Conservation (phyloP, 2,113 vertebrate species). For the Malurus alboscapulatus region DNA sequence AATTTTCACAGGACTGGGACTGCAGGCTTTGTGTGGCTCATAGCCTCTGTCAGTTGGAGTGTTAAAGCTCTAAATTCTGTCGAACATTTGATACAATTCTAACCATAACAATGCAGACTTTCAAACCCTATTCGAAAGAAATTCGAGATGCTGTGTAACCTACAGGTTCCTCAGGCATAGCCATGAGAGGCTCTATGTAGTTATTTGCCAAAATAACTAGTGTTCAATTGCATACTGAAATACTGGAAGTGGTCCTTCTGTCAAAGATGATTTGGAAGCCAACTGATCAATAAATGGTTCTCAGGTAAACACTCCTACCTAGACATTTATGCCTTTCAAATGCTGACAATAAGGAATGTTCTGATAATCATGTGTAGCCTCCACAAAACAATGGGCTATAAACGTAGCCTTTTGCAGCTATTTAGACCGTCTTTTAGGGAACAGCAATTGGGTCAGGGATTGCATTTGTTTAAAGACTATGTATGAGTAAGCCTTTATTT, state of each 20-base stretch:
- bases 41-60: background rate
- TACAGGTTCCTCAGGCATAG: background rate
- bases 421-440: background rate
- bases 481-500: background rate
- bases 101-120: background rate
- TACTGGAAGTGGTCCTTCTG: background rate
- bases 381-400: background rate
- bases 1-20: background rate
- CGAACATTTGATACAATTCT: background rate
- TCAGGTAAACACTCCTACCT: background rate
- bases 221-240: background rate
- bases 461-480: background rate
- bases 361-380: background rate
- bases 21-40: fast-evolving
- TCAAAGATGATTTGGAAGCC: background rate
- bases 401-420: background rate
- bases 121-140: background rate
- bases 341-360: background rate
- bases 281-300: background rate
- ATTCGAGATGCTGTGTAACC: background rate
- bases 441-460: background rate
- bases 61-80: background rate
- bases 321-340: background rate
- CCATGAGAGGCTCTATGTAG: background rate
- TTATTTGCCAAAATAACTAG: background rate